Evolutionary conservation across 2,113 vertebrate species (phyloP).

Genomic region (Lagenorhynchus albirostris): DNA sequence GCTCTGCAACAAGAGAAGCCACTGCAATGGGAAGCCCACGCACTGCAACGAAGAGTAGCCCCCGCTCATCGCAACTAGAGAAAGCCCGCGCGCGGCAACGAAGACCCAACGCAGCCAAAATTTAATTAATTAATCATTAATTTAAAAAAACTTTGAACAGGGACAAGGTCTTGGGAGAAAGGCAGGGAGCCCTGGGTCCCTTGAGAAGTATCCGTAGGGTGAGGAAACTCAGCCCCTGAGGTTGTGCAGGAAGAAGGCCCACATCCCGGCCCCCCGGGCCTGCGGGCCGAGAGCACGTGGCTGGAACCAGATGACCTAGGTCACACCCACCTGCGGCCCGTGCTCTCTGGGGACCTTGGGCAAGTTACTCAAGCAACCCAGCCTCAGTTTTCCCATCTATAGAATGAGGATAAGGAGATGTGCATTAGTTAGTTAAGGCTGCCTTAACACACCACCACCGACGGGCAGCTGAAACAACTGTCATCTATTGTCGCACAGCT

Average conservation of each 20-base stretch:
- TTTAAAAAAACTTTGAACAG: background rate
- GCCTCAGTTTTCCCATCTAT: background rate
- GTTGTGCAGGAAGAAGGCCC: background rate
- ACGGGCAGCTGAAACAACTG: background rate
- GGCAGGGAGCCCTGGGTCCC: too few relatives aligned
- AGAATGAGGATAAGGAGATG: background rate
- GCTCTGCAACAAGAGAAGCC: too few relatives aligned
- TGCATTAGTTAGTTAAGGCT: background rate
- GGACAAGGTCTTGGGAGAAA: background rate
- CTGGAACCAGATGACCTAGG: background rate
- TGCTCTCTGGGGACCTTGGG: background rate
- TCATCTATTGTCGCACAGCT: fast-evolving
- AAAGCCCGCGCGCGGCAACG: fast-evolving
- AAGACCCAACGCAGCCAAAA: too few relatives aligned
- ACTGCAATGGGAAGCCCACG: fast-evolving
- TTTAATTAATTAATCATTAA: too few relatives aligned
- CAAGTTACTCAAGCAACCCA: background rate
- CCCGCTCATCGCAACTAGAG: too few relatives aligned
- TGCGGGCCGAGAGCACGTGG: too few relatives aligned
- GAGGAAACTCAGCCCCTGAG: fast-evolving
- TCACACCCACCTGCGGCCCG: background rate
- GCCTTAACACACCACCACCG: background rate
- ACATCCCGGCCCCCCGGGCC: fast-evolving
- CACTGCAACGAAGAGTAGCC: too few relatives aligned
- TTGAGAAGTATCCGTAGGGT: fast-evolving